These are phyloP conservation scores for Strigops habroptila DNA, from an alignment of 2,113 vertebrate species.

Conservation along the genomic window DNA sequence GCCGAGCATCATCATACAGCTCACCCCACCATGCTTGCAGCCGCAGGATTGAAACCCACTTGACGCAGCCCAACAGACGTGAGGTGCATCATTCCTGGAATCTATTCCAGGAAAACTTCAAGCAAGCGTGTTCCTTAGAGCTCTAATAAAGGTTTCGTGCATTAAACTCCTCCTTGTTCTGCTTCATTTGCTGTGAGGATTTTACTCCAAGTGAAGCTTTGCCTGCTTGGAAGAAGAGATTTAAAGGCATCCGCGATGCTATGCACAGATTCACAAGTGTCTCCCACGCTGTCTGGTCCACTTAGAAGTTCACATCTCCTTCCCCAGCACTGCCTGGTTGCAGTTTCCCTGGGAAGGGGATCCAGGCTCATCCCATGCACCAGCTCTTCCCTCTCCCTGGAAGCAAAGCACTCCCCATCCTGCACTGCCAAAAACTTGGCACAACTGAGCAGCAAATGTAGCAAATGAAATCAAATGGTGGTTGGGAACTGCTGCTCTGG, in stretches of 20 bases:
- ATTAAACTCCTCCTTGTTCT: background rate
- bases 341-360: rapidly evolving
- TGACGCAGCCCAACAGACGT: background rate
- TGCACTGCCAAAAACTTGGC: background rate
- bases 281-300: background rate
- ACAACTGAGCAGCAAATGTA: background rate
- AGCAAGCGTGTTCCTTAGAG: background rate
- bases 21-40: background rate
- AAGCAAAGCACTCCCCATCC: background rate
- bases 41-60: rapidly evolving
- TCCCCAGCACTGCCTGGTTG: background rate
- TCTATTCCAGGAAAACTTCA: background rate
- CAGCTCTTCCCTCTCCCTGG: background rate
- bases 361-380: background rate
- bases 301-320: background rate
- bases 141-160: background rate
- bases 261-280: background rate
- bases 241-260: rapidly evolving
- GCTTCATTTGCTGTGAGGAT: background rate
- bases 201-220: background rate
- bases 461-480: background rate
- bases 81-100: rapidly evolving
- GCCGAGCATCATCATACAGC: rapidly evolving
- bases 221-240: background rate
- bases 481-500: background rate